Percentiles rank a stretch among this genome's conserved stretches.
phyloP scores from a whole-genome alignment of 2,888 invertebrate species.

The Helobdella robusta region DNA sequence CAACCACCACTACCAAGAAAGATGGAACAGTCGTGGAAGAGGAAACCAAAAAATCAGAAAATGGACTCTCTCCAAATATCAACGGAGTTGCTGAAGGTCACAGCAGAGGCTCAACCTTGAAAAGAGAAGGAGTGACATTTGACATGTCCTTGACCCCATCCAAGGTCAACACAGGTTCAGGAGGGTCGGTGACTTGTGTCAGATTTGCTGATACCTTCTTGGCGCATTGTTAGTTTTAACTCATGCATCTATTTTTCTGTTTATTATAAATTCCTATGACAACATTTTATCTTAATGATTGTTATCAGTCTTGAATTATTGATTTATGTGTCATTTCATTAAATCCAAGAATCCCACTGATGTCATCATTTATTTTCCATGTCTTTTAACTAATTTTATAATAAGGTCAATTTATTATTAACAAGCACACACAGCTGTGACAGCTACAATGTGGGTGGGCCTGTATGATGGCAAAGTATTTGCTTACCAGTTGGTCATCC shows the following conservation, averaged over 20 bases:
- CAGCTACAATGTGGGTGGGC: slow-evolving; percentile 83
- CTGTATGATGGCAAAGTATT: slow-evolving; percentile 91
- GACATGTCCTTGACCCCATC: slow-evolving; percentile 67
- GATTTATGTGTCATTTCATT: no score
- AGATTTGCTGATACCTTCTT: slow-evolving; percentile 3
- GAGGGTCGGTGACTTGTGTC: slow-evolving; percentile 15
- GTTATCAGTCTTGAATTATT: no score
- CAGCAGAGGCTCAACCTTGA: slow-evolving; percentile 59
- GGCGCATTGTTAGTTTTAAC: slow-evolving; percentile 1
- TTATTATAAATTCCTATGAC: no score
- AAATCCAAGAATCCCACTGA: no score
- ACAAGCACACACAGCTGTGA: slow-evolving; percentile 26
- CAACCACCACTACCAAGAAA: slow-evolving; percentile 20
- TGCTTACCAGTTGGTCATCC: slow-evolving; percentile 74
- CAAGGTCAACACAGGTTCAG: slow-evolving; percentile 33
- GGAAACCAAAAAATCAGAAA: background rate
- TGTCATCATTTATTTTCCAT: no score
- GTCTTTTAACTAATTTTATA: no score
- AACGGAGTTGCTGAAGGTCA: slow-evolving; percentile 66
- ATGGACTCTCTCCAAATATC: background rate
- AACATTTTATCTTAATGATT: no score
- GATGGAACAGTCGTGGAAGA: slow-evolving; percentile 10
- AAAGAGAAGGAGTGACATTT: slow-evolving; percentile 57
- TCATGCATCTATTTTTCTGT: no score
- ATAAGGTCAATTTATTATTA: no score